Evolutionary conservation across 2,113 vertebrate genomes (phyloP), one percentile per base, ranked within the genome.

Genomic region (Engraulis encrasicolus): DNA sequence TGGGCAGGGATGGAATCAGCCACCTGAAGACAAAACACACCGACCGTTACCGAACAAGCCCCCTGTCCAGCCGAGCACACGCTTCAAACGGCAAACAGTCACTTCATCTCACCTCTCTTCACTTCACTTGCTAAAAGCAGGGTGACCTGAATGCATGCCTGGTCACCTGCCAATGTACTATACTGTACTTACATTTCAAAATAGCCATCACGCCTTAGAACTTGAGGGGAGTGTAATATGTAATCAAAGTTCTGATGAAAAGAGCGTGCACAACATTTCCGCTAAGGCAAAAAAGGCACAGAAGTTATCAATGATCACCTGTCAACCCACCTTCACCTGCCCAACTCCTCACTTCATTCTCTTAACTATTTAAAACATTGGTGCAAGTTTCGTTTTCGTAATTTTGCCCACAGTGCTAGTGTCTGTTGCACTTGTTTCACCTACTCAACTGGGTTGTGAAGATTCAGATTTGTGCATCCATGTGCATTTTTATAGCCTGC

Each of bases 1-100:
- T 95, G 94, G 89, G 94, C 94, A 0, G 94, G 94, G 88, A 95
- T 93, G 90, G 94, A 94, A 85, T 95, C 94, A 82, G 93, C 92
- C 89, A 95, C 94, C 93, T 95, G 88, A 88, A 92, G 94, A 94
- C 36, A 93, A 82, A 94, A 92, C 91, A 94, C 89, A 94, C 90
- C 83, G 80, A 90, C 74, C 48, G 86, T 94, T 94, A 94, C 81
- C n/a, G 86, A 89, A 87, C 52, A 74, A 31, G 66, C 66, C 66
- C 66, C 66, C 81, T 83, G 50, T 88, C 90, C 85, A 86, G 85
- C 54, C 1, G 38, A n/a, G n/a, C n/a, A n/a, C n/a, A 11, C 31
- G 61, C 23, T 12, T 31, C 77, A 79, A 66, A 66, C 34, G 50
- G 27, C 78, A 71, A 52, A 52, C 18, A 31, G 61, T 71, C 66